These are phyloP conservation scores for Solen grandis DNA, from an alignment of 1,140 invertebrate genomes.

Conservation along the genomic window DNA sequence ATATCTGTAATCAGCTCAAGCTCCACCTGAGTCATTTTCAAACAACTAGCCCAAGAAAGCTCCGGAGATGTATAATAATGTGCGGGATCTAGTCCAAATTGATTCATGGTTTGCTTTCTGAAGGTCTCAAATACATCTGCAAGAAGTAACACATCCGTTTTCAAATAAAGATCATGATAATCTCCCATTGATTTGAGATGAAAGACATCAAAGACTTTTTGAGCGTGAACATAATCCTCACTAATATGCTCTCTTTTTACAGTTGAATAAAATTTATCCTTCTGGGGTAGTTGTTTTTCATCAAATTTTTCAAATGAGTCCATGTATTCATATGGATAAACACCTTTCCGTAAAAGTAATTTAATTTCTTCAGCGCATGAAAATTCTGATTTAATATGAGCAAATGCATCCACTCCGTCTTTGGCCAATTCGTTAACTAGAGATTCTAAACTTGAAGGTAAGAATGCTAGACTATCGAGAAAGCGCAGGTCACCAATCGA, in stretches of 20 bases:
- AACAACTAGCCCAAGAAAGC: conserved; percentile 57
- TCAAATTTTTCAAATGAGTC: conserved; percentile 22
- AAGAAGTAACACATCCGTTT: conserved; percentile 54
- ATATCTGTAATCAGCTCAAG: conserved; percentile 54
- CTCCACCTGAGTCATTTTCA: conserved; percentile 64
- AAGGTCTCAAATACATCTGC: conserved; percentile 55
- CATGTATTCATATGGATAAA: conserved; percentile 46
- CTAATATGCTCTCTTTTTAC: conserved; percentile 27
- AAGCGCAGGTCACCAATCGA: conserved; percentile 35
- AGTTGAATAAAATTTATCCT: conserved; percentile 20
- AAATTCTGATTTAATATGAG: conserved; percentile 12
- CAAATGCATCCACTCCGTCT: conserved; percentile 21
- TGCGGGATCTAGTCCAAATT: conserved; percentile 41
- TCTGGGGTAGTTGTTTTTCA: too few relatives aligned
- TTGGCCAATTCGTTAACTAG: conserved; percentile 27
- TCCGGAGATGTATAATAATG: conserved; percentile 60
- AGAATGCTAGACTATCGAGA: conserved; percentile 43
- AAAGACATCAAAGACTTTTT: conserved; percentile 30
- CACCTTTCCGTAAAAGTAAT: too few relatives aligned
- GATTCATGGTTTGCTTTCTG: background rate
- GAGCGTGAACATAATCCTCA: conserved; percentile 50
- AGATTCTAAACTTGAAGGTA: conserved; percentile 22
- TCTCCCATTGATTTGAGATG: conserved; percentile 17
- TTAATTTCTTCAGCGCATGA: conserved; percentile 1
- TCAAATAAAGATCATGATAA: conserved; percentile 56